A percentile compares a stretch with the other conserved stretches of the same genome.
phyloP scores from a whole-genome alignment of 1,140 invertebrate genomes.

The Pristionchus pacificus region DNA sequence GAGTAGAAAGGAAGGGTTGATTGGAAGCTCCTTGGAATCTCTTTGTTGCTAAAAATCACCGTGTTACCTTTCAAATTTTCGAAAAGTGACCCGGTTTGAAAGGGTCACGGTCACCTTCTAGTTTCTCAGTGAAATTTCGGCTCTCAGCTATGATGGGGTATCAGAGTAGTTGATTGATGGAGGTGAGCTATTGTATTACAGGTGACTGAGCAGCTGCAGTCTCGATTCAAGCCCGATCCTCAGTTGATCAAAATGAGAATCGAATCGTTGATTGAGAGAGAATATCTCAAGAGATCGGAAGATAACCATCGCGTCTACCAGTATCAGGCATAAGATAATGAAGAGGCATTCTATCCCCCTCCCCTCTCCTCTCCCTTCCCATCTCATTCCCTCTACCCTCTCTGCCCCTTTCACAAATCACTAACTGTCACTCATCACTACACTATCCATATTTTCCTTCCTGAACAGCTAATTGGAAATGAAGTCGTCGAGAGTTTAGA shows the following conservation, averaged over 20 bases:
- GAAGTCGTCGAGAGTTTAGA: too few species aligned
- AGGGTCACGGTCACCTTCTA: neutral
- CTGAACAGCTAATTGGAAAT: too few species aligned
- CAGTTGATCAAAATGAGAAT: conserved; percentile 98
- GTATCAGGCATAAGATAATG: conserved; percentile 49
- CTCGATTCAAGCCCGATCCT: conserved; percentile 91
- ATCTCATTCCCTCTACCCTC: too few species aligned
- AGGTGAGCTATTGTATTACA: conserved; percentile 41
- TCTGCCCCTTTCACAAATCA: too few species aligned
- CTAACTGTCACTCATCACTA: too few species aligned
- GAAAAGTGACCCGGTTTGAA: too few species aligned
- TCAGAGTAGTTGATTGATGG: neutral
- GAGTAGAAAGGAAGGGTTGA: conserved; percentile 18
- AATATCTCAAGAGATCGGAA: conserved; percentile 80
- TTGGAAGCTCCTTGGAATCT: neutral
- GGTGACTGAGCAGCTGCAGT: conserved; percentile 91
- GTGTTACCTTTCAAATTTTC: too few species aligned
- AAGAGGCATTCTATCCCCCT: too few species aligned
- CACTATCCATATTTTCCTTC: too few species aligned
- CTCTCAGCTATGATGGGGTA: neutral
- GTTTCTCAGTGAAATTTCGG: neutral
- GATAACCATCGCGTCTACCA: conserved; percentile 43
- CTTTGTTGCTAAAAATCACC: neutral
- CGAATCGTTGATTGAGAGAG: conserved; percentile 95
- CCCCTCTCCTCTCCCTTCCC: too few species aligned